Conservation (phyloP, 2,797 vertebrate genomes). For the Protosalanx chinensis region DNA sequence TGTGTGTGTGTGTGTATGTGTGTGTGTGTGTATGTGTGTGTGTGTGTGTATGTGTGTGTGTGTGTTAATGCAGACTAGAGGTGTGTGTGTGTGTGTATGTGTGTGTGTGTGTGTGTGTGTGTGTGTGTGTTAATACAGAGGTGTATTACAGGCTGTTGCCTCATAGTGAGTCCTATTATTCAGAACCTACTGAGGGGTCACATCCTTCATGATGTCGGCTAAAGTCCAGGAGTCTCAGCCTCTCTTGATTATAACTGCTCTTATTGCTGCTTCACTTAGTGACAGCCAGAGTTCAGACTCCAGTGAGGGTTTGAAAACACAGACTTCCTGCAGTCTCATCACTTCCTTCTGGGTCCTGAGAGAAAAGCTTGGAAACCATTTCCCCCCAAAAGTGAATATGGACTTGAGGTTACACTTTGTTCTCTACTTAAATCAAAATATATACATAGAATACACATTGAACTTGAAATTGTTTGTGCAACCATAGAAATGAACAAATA, state of each 20-base stretch:
- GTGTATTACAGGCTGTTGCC: slow-evolving; percentile 47
- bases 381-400: no score
- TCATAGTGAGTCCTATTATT: slow-evolving; percentile 46
- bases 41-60: no score
- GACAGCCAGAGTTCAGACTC: slow-evolving; percentile 19
- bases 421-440: no score
- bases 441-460: no score
- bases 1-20: no score
- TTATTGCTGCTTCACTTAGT: slow-evolving; percentile 25
- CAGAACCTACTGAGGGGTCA: slow-evolving; percentile 28
- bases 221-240: slow-evolving; percentile 20
- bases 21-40: no score
- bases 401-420: neutral
- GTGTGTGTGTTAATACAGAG: slow-evolving; percentile 13
- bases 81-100: no score
- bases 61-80: no score
- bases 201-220: slow-evolving; percentile 42
- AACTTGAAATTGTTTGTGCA: no score
- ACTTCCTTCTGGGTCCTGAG: neutral
- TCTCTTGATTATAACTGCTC: slow-evolving; percentile 24
- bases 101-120: no score
- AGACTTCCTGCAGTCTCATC: neutral
- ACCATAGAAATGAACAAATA: neutral
- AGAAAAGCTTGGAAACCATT: neutral
- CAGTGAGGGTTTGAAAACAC: slow-evolving; percentile 3